phyloP scores from a whole-genome alignment of 2,113 vertebrate species.

The Oncorhynchus kisutch region DNA sequence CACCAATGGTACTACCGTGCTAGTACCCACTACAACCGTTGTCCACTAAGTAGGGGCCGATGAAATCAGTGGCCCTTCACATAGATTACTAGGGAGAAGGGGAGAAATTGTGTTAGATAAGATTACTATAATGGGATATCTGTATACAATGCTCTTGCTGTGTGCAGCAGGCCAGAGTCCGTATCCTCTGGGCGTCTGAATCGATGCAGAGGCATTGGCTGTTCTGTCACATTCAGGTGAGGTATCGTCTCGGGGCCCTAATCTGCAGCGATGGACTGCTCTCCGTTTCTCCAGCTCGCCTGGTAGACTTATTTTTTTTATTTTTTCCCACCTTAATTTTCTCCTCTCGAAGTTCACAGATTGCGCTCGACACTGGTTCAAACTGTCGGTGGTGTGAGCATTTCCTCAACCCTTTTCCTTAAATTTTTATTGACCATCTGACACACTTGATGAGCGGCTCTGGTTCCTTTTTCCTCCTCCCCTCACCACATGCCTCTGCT shows the following conservation, averaged over 20 bases:
- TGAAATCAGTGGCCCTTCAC: background rate
- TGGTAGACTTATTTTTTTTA: too few relatives aligned
- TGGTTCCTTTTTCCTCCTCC: background rate
- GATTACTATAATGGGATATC: background rate
- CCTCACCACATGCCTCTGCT: background rate
- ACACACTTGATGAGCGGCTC: conserved; percentile 45
- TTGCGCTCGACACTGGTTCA: conserved; percentile 35
- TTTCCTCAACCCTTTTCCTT: conserved; percentile 27
- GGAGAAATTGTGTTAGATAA: background rate
- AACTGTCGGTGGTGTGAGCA: background rate
- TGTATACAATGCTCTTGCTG: too few relatives aligned
- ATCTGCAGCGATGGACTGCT: too few relatives aligned
- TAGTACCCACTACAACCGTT: background rate
- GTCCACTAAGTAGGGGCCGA: background rate
- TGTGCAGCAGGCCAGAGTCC: background rate
- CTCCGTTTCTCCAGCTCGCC: too few relatives aligned
- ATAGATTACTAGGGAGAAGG: background rate
- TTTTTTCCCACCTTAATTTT: too few relatives aligned
- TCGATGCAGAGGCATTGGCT: conserved; percentile 49
- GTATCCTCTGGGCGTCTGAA: conserved; percentile 10
- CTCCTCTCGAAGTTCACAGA: conserved; percentile 20
- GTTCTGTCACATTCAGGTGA: conserved; percentile 58
- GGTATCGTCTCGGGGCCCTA: background rate
- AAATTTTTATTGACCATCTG: conserved; percentile 54
- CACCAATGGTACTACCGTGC: background rate